Base-by-base conservation (phyloP, 2,888 invertebrate genomes). In the Cheilosia impressa region DNA sequence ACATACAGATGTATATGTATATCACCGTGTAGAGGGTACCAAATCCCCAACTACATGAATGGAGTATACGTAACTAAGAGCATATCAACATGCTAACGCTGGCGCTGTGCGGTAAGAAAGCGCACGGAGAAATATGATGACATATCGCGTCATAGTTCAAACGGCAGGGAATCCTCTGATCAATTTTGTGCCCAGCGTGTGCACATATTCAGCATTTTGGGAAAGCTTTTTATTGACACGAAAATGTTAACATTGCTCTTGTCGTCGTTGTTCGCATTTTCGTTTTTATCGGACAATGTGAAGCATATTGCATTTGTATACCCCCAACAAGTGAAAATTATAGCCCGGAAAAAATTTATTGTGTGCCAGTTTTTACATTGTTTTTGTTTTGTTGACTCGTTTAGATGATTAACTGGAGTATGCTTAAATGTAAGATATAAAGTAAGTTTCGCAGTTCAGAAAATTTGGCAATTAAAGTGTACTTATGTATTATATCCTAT, bases 131-230 rank as follows among this genome's bases (percentile, higher is more conserved):
- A 91, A 92, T 92, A 92, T 91, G 91, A 92, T 92, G 92, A 92
- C 92, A 92, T 91, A 92, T 92, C 91, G 92, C 92, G 90, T 92
- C 92, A 92, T 92, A 92, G 92, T 91, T 92, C 91, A 92, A 92
- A 91, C 92, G 90, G 91, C 92, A 92, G 92, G 92, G 92, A 91
- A 90, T 91, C 91, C 90, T 90, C 90, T 90, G 91, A 92, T 92
- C 91, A 92, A 92, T 92, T 92, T 92, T 90, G 89, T 88, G 91
- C 92, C 90, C 92, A 92, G 92, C 92, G 90, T 91, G 91, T 89
- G 90, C 90, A 79, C 50, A 31, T 52, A 58, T 72, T 58, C 71
- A 65, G 50, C 13, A 79, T 65, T 79, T 72, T 41, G 47, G 52
- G 78, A 79, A 79, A 63, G 63, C 57, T 71, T 71, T 63, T 69